A percentile compares a stretch with the other conserved stretches of the same genome.
Evolutionary conservation across 2,113 vertebrate species (phyloP).

Genomic region (Notarius quadriscutis): DNA sequence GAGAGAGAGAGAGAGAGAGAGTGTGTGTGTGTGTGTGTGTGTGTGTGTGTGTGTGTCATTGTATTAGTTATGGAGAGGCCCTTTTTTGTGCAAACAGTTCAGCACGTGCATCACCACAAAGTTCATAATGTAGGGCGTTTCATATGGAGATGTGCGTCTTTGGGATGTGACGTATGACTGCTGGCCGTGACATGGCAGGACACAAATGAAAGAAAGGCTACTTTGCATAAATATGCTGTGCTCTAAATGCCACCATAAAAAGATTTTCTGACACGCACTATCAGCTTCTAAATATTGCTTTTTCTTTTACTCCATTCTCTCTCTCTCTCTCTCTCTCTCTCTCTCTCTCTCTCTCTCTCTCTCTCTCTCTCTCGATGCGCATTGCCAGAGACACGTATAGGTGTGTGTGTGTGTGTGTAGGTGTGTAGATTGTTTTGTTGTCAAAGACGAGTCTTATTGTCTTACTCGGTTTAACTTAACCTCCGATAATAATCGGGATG

Average conservation of each 20-base stretch:
- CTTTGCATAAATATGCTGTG: constrained; percentile 33
- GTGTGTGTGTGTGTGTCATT: constrained; percentile 8
- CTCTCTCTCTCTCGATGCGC: background rate
- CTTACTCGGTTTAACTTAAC: background rate
- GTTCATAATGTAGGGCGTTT: constrained; percentile 38
- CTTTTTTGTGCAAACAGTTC: constrained; percentile 35
- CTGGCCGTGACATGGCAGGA: constrained; percentile 41
- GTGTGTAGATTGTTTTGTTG: background rate
- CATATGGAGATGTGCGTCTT: constrained; percentile 46
- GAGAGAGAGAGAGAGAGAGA: constrained; percentile 15
- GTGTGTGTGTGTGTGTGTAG: background rate
- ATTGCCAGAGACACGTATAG: background rate
- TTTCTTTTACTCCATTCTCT: background rate
- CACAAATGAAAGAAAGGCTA: constrained; percentile 26
- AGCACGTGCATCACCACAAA: constrained; percentile 34
- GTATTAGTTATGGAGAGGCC: constrained; percentile 27
- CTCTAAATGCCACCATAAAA: constrained; percentile 33
- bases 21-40: constrained; percentile 6
- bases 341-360: background rate
- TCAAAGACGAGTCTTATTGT: too few species aligned
- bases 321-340: constrained; percentile 1
- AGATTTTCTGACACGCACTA: constrained; percentile 17
- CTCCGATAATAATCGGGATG: background rate
- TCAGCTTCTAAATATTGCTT: constrained; percentile 23
- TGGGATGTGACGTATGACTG: constrained; percentile 48